Percentiles rank a stretch among this genome's conserved stretches.
These are phyloP conservation scores for Menura novaehollandiae DNA, from an alignment of 2,113 vertebrate species.

Conservation along the genomic window DNA sequence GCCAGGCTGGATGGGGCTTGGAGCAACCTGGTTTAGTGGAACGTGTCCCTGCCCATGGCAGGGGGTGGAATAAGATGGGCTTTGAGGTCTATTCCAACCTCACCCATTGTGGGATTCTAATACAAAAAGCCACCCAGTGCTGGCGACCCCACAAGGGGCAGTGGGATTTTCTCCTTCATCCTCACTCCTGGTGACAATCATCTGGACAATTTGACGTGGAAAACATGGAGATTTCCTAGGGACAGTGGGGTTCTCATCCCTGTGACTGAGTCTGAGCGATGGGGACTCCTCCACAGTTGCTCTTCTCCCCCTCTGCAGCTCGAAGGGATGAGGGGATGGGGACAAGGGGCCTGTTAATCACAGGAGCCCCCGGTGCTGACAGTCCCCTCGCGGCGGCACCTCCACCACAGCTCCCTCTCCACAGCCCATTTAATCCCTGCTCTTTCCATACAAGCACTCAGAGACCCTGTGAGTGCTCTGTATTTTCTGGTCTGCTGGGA, in stretches of 20 bases:
- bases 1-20: rapidly evolving
- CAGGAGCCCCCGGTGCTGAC: rapidly evolving
- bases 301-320: not conserved
- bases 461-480: rapidly evolving
- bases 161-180: not conserved
- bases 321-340: rapidly evolving
- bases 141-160: not conserved
- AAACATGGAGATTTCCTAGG: rapidly evolving
- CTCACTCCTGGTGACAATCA: not conserved
- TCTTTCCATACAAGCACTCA: not conserved
- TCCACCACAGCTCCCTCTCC: not conserved
- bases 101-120: not conserved
- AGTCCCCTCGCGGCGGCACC: rapidly evolving
- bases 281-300: not conserved
- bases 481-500: not conserved
- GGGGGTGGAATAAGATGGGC: too few species aligned
- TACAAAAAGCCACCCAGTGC: rapidly evolving
- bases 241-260: rapidly evolving
- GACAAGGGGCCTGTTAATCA: rapidly evolving
- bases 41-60: not conserved
- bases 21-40: not conserved
- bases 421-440: not conserved
- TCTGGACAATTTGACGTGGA: not conserved
- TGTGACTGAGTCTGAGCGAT: not conserved
- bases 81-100: not conserved